Evolutionary conservation across 1,140 invertebrate species (phyloP).

Genomic region (Ceratoteleas bidentatus): DNA sequence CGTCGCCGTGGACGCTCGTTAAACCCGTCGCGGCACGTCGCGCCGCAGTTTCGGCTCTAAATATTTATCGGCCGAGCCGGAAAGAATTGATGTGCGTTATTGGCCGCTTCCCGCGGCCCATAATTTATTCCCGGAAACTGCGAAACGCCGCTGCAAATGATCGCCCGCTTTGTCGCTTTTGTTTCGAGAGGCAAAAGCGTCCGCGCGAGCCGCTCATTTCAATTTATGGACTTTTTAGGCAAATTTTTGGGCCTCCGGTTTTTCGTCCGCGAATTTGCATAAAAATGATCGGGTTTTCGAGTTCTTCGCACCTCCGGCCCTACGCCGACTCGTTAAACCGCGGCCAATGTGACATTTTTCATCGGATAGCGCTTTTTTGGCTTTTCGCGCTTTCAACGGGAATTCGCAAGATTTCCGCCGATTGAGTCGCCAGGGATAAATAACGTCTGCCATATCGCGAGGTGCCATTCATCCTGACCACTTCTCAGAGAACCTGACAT

Average conservation of each 20-base stretch:
- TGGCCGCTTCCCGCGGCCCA: slow-evolving; percentile 32
- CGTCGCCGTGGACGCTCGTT: slow-evolving; percentile 28
- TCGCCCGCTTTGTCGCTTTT: slow-evolving; percentile 41
- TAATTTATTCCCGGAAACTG: slow-evolving; percentile 55
- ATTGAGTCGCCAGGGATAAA: no score
- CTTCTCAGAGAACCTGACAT: no score
- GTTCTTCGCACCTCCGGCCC: slow-evolving; percentile 4
- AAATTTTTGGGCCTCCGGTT: slow-evolving; percentile 34
- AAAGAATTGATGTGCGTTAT: slow-evolving; percentile 53
- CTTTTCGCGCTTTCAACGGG: no score
- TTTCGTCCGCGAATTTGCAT: slow-evolving; percentile 36
- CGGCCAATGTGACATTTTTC: no score
- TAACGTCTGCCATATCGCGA: no score
- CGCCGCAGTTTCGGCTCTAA: neutral
- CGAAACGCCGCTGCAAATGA: slow-evolving; percentile 50
- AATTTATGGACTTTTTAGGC: slow-evolving; percentile 59
- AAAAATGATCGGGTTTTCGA: slow-evolving; percentile 19
- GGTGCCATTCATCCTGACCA: no score
- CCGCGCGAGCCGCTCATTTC: slow-evolving; percentile 34
- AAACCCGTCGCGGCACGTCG: slow-evolving; percentile 25
- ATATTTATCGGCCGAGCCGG: slow-evolving; percentile 43
- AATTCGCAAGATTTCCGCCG: no score
- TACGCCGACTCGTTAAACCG: no score
- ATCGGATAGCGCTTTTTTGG: no score
- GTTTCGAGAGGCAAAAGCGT: slow-evolving; percentile 33